phyloP scores from a whole-genome alignment of 2,113 vertebrate genomes.

The Telmatochromis brachygnathus region DNA sequence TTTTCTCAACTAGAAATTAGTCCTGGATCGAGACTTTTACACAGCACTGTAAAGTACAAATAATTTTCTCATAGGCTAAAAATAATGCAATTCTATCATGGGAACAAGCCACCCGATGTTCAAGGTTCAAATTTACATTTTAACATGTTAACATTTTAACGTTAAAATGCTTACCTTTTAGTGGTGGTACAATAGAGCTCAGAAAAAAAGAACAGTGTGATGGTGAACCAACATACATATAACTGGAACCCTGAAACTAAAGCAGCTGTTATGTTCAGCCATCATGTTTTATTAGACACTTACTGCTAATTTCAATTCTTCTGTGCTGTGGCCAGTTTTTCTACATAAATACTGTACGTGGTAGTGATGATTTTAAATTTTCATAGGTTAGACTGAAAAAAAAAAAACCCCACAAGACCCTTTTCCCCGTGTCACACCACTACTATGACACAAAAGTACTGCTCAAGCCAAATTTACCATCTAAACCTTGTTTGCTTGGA shows the following conservation, averaged over 20 bases:
- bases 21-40: not conserved
- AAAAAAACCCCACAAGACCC: rapidly evolving
- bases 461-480: not conserved
- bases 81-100: not conserved
- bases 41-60: not conserved
- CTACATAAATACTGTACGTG: not conserved
- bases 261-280: not conserved
- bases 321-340: rapidly evolving
- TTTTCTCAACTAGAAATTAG: not conserved
- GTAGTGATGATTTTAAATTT: not conserved
- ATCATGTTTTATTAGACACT: not conserved
- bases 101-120: not conserved
- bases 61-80: not conserved
- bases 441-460: not conserved
- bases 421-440: not conserved
- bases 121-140: not conserved
- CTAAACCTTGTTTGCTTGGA: conserved; percentile 28
- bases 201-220: not conserved
- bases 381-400: not conserved
- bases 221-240: not conserved
- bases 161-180: not conserved
- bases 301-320: not conserved
- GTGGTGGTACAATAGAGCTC: not conserved
- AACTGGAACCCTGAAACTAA: not conserved
- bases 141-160: not conserved